Conservation (phyloP, 2,888 invertebrate genomes). For the Caenorhabditis zanzibari region DNA sequence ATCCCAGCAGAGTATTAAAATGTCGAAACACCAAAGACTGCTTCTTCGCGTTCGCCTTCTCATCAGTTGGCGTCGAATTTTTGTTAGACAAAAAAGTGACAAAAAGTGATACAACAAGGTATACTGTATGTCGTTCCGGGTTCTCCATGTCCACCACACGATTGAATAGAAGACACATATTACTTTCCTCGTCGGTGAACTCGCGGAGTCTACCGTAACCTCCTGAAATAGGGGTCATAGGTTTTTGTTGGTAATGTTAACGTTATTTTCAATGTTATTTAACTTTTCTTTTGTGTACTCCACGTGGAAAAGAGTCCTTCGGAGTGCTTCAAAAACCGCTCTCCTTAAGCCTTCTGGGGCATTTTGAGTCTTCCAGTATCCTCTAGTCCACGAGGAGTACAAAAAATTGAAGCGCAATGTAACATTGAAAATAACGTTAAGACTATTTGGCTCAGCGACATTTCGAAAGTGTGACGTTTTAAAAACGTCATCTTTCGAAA, state of each 20-base stretch:
- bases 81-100: constrained; percentile 87
- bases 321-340: no score
- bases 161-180: constrained; percentile 90
- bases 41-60: constrained; percentile 82
- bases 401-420: no score
- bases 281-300: no score
- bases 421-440: no score
- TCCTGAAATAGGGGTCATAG: constrained; percentile 47
- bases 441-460: no score
- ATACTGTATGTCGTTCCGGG: constrained; percentile 95
- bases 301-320: no score
- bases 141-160: constrained; percentile 95
- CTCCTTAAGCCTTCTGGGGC: no score
- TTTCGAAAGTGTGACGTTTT: no score
- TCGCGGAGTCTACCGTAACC: constrained; percentile 89
- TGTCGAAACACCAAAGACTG: constrained; percentile 94
- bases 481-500: no score
- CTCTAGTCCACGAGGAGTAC: no score
- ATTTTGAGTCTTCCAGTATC: no score
- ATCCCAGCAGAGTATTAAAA: constrained; percentile 93
- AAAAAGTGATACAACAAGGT: constrained; percentile 93
- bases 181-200: constrained; percentile 90
- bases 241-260: background rate
- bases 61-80: constrained; percentile 79
- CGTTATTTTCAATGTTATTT: no score